Base-by-base conservation (phyloP, 2,797 vertebrate species). In the Paramormyrops hopkinsi region DNA sequence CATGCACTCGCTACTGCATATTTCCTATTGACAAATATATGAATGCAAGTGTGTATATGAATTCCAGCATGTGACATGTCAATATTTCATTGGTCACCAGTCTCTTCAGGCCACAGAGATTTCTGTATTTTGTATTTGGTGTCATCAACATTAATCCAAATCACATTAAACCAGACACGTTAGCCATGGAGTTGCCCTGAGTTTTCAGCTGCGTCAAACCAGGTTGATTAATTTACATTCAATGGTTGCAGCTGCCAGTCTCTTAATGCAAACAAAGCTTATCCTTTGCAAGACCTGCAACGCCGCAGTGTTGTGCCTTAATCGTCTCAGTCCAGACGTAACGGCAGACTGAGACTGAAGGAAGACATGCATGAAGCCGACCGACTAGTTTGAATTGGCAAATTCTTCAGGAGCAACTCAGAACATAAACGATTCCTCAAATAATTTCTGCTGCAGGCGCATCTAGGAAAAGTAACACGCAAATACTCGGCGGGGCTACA, bases 351-450 rank as follows among this genome's bases (percentile, higher is more conserved):
- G 48, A 25, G 46, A 50, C 82, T 84, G 46, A 46, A 84, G 25
- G 3, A 29, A 84, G 48, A 84, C 82, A 2, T 84, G 46, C 82
- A 8, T 79, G 73, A 79, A 79, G 37, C 7, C 73, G 17, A 9
- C 41, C 7, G 1, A 73, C 69, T 14, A 73, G 65, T 37, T 4
- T 73, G 6, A 73, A 73, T 14, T 44, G 73, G 4, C 65, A 73
- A 37, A 86, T 86, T 51, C n/a, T 85, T 91, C 91, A 89, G 89
- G 69, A 92, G 90, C 53, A 91, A 93, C 85, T 88, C 56, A 88
- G 83, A 62, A 90, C 91, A 90, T 9, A 89, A 90, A 89, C 91
- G 91, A 89, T 90, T 89, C 37, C 5, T 87, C 89, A 56, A 54
- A 89, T 87, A 90, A 88, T 90, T 90, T 73, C 37, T 83, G n/a